Conservation (phyloP, 2,888 invertebrate species). For the Oxycera nigricornis region DNA sequence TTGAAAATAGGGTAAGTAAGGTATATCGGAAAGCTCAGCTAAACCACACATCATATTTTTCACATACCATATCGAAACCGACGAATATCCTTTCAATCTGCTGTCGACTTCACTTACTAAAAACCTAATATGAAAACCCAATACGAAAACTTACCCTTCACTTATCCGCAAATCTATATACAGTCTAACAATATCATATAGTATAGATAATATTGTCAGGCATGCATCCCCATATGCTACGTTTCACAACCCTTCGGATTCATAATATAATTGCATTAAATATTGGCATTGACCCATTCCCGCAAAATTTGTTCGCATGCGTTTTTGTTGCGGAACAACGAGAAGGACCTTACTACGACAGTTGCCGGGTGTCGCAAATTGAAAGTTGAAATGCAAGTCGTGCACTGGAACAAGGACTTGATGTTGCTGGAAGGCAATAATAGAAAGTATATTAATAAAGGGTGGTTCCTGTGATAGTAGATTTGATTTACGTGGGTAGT, state of each 20-base stretch:
- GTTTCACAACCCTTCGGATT: constrained; percentile 34
- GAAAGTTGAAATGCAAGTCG: constrained; percentile 25
- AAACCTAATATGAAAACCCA: not conserved
- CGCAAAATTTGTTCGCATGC: constrained; percentile 24
- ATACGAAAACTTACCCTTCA: constrained; percentile 19
- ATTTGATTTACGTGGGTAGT: not conserved
- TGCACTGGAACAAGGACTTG: not conserved
- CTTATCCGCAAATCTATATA: constrained; percentile 3
- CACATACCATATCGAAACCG: constrained; percentile 26
- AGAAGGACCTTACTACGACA: not conserved
- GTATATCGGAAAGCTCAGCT: constrained; percentile 16
- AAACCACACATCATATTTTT: constrained; percentile 35
- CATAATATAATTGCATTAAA: constrained; percentile 33
- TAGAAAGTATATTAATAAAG: not conserved
- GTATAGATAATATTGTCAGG: constrained; percentile 11
- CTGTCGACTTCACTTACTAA: not conserved
- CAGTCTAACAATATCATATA: constrained; percentile 26
- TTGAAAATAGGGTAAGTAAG: constrained; percentile 14
- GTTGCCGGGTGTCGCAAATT: constrained; percentile 34
- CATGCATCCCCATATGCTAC: constrained; percentile 36
- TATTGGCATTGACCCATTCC: constrained; percentile 32
- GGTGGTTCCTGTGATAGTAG: not conserved
- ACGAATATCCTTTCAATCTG: constrained; percentile 25
- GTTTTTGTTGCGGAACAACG: constrained; percentile 7
- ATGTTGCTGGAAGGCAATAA: not conserved